A percentile compares a stretch with the other conserved stretches of the same genome.
These are phyloP conservation scores for Poeciliopsis presidionis DNA, from an alignment of 2,797 vertebrate species.

Conservation along the genomic window DNA sequence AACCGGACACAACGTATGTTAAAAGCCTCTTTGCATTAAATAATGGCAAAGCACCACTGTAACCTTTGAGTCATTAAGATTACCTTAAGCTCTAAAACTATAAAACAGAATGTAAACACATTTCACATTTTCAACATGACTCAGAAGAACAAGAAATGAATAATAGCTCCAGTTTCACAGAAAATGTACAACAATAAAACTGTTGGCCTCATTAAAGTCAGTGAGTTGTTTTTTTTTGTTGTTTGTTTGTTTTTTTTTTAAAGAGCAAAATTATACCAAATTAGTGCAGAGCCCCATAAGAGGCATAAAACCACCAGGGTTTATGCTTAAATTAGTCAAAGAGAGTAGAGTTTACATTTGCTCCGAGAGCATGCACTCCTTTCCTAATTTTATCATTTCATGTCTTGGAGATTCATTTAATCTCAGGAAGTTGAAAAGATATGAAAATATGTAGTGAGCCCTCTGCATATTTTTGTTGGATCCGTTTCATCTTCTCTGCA, in stretches of 20 bases:
- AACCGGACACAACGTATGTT: conserved; percentile 50
- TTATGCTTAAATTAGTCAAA: conserved; percentile 20
- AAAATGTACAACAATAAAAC: conserved; percentile 26
- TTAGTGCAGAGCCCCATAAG: conserved; percentile 11
- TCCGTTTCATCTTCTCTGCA: conserved; percentile 30
- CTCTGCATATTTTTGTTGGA: conserved; percentile 64
- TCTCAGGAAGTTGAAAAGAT: conserved; percentile 29
- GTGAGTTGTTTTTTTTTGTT: conserved; percentile 12
- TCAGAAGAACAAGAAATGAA: not conserved
- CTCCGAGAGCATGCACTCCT: conserved; percentile 32
- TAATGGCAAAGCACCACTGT: conserved; percentile 28
- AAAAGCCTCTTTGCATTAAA: conserved; percentile 32
- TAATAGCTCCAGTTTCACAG: conserved; percentile 8
- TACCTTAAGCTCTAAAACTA: conserved; percentile 28
- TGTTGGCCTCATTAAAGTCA: not conserved
- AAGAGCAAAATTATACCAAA: conserved; percentile 16
- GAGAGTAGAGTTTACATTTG: conserved; percentile 10
- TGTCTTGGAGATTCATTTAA: conserved; percentile 56
- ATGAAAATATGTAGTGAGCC: conserved; percentile 32
- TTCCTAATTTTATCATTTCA: conserved; percentile 42
- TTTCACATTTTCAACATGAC: conserved; percentile 2
- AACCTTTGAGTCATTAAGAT: conserved; percentile 46
- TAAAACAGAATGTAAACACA: conserved; percentile 24
- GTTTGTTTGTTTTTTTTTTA: conserved; percentile 2
- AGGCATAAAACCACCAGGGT: conserved; percentile 12